Percentiles rank a stretch among this genome's conserved stretches.
These are phyloP conservation scores for Cetonia aurata DNA, from an alignment of 2,888 invertebrate genomes.

Conservation along the genomic window DNA sequence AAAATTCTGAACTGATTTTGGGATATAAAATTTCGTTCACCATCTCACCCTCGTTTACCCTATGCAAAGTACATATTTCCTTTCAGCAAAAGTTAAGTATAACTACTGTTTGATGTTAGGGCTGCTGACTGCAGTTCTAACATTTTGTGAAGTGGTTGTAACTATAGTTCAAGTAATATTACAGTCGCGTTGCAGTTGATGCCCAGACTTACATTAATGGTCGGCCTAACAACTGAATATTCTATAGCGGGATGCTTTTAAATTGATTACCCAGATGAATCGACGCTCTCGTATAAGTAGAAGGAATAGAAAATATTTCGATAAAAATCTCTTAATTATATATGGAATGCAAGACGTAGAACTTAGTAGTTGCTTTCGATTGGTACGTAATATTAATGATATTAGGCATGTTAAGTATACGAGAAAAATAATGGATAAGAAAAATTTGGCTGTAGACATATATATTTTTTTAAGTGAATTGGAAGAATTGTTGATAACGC, in stretches of 20 bases:
- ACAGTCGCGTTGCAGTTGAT: conserved; percentile 5
- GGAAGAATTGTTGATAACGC: too few species aligned
- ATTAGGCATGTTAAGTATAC: conserved; percentile 6
- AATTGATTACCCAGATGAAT: conserved; percentile 14
- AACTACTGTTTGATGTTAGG: too few species aligned
- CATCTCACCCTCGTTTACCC: too few species aligned
- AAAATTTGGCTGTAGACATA: too few species aligned
- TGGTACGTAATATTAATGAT: conserved; percentile 15
- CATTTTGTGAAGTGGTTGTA: conserved; percentile 16
- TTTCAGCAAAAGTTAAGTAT: too few species aligned
- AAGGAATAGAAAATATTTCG: conserved; percentile 32
- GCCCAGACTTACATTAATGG: conserved; percentile 28
- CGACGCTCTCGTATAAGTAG: conserved; percentile 9
- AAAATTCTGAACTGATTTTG: too few species aligned
- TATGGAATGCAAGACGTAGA: conserved; percentile 18
- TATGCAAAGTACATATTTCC: too few species aligned
- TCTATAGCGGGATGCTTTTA: conserved; percentile 10
- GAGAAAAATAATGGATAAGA: too few species aligned
- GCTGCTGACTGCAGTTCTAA: background rate
- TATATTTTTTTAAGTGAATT: too few species aligned
- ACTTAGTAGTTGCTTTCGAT: conserved; percentile 17
- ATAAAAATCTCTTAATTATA: conserved; percentile 41
- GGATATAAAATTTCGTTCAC: too few species aligned
- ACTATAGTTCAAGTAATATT: conserved; percentile 22
- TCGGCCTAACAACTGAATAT: conserved; percentile 30